Percentiles rank a stretch among this genome's conserved stretches.
These are phyloP conservation scores for Scelioninae gen. 1 DNA, from an alignment of 2,888 invertebrate genomes.

Conservation along the genomic window DNA sequence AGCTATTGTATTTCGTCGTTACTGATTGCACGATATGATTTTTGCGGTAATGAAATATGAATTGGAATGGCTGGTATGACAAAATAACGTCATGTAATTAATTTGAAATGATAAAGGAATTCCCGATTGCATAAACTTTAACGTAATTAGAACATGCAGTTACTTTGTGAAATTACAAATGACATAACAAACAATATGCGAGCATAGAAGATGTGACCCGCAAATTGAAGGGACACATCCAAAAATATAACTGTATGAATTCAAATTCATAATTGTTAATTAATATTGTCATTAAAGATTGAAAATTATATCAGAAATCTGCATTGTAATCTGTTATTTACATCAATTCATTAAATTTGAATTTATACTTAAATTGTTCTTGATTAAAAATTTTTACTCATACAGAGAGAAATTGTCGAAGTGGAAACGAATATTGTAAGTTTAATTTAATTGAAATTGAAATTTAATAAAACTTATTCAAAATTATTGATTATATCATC, in stretches of 20 bases:
- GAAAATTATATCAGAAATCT: not conserved
- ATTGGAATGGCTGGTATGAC: not conserved
- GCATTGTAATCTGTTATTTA: too few relatives aligned
- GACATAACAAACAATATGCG: conserved; percentile 9
- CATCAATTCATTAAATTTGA: too few relatives aligned
- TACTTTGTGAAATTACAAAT: conserved; percentile 31
- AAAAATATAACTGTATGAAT: conserved; percentile 5
- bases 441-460: too few relatives aligned
- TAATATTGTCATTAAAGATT: not conserved
- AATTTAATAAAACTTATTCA: too few relatives aligned
- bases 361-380: too few relatives aligned
- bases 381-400: too few relatives aligned
- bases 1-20: not conserved
- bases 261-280: not conserved
- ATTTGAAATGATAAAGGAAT: conserved; percentile 30
- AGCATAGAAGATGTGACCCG: not conserved
- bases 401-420: too few relatives aligned
- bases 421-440: too few relatives aligned
- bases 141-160: conserved; percentile 19
- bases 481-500: too few relatives aligned
- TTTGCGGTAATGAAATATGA: conserved; percentile 5
- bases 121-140: conserved; percentile 24
- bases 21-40: conserved; percentile 11
- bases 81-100: conserved; percentile 33
- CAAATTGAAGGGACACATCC: not conserved